These are phyloP conservation scores for Ephestia elutella DNA, from an alignment of 1,140 invertebrate species.

Conservation along the genomic window DNA sequence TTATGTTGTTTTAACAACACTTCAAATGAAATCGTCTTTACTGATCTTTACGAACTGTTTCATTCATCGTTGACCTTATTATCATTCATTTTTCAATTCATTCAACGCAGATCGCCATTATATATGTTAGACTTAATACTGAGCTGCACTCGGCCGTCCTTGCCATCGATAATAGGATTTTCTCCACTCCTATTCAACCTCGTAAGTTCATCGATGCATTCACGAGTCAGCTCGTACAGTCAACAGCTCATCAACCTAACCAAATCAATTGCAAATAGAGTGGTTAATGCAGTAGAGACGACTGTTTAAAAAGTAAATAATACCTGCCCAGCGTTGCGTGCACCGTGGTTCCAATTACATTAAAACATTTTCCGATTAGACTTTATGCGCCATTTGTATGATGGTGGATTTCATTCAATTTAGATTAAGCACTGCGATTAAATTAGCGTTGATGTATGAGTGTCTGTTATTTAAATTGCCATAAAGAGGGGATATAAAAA, in stretches of 20 bases:
- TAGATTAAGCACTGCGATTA: not conserved
- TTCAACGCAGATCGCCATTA: not conserved
- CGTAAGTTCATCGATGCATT: not conserved
- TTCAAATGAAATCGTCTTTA: not conserved
- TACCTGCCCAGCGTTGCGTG: not conserved
- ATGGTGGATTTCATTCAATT: not conserved
- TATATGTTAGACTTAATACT: not conserved
- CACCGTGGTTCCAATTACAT: not conserved
- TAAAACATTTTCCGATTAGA: not conserved
- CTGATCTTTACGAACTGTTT: not conserved
- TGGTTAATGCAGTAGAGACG: not conserved
- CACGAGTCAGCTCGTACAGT: not conserved
- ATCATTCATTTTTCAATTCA: not conserved
- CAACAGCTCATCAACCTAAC: not conserved
- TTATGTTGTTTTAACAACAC: too few species aligned
- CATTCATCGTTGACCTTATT: not conserved
- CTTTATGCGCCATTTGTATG: not conserved
- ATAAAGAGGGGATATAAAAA: too few species aligned
- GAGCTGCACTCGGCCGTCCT: not conserved
- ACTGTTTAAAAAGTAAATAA: not conserved
- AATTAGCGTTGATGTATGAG: not conserved
- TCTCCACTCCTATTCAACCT: not conserved
- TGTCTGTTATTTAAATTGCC: too few species aligned
- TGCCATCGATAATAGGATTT: constrained; percentile 2
- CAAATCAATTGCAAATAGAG: not conserved